These are phyloP conservation scores for Perizoma flavofasciatum DNA, from an alignment of 2,888 invertebrate genomes.

Conservation along the genomic window DNA sequence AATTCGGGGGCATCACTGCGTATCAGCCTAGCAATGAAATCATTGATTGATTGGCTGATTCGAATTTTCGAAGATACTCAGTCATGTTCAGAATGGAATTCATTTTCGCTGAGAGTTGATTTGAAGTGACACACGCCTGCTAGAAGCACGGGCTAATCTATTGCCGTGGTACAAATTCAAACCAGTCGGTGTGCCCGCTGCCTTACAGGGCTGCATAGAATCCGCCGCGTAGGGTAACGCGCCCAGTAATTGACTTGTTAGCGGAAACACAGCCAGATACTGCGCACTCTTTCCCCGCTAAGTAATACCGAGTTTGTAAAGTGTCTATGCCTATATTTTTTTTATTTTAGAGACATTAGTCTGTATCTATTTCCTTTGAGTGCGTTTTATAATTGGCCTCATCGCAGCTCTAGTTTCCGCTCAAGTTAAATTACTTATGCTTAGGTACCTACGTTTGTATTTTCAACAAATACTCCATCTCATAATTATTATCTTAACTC, in stretches of 20 bases:
- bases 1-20: too few species aligned
- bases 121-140: constrained; percentile 5
- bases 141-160: constrained; percentile 41
- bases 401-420: not conserved
- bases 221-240: constrained; percentile 49
- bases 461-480: too few species aligned
- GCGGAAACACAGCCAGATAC: constrained; percentile 31
- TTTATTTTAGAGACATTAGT: constrained; percentile 1
- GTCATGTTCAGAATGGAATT: not conserved
- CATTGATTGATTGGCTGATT: too few species aligned
- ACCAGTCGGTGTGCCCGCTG: constrained; percentile 32
- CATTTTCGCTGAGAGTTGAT: constrained; percentile 1
- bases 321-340: constrained; percentile 20
- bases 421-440: not conserved
- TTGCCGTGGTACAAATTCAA: constrained; percentile 47
- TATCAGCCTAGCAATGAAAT: too few species aligned
- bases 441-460: too few species aligned
- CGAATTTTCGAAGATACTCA: too few species aligned
- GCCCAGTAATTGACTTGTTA: constrained; percentile 69
- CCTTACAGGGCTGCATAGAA: constrained; percentile 49
- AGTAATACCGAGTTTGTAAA: constrained; percentile 13
- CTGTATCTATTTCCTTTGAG: constrained; percentile 3
- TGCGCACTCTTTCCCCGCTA: constrained; percentile 3
- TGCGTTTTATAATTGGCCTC: constrained; percentile 10
- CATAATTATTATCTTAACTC: too few species aligned